These are phyloP conservation scores for Sebastes cheni DNA, from an alignment of 2,797 vertebrate genomes.

Conservation along the genomic window DNA sequence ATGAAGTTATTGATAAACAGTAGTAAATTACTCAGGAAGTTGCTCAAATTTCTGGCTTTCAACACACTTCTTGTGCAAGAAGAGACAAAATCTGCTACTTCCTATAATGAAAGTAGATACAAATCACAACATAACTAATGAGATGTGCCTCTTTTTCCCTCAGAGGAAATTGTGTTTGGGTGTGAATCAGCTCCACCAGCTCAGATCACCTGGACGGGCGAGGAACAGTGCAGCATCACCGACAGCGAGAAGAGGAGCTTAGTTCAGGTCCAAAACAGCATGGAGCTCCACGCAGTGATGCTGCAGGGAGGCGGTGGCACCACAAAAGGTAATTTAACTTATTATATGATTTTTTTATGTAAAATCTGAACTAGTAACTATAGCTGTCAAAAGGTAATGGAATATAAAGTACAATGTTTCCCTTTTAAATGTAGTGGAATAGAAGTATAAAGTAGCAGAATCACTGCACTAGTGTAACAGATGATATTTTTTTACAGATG, in stretches of 20 bases:
- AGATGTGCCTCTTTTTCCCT: fast-evolving
- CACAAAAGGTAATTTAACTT: conserved; percentile 60
- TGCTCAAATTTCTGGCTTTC: not conserved
- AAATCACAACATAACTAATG: not conserved
- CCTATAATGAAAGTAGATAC: not conserved
- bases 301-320: conserved; percentile 61
- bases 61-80: not conserved
- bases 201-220: conserved; percentile 3
- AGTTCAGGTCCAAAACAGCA: conserved; percentile 34
- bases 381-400: not conserved
- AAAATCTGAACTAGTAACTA: not conserved
- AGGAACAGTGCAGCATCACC: conserved; percentile 35
- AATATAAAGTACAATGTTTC: not conserved
- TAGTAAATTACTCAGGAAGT: not conserved
- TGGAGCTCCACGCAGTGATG: conserved; percentile 73
- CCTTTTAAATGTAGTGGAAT: not conserved
- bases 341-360: not conserved
- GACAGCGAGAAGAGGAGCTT: conserved; percentile 65
- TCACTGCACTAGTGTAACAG: not conserved
- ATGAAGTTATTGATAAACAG: not conserved
- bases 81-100: not conserved
- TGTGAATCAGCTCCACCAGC: fast-evolving
- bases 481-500: not conserved
- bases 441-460: not conserved
- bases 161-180: conserved; percentile 47